Evolutionary conservation across 2,113 vertebrate species (phyloP).

Genomic region (Halichoerus grypus): DNA sequence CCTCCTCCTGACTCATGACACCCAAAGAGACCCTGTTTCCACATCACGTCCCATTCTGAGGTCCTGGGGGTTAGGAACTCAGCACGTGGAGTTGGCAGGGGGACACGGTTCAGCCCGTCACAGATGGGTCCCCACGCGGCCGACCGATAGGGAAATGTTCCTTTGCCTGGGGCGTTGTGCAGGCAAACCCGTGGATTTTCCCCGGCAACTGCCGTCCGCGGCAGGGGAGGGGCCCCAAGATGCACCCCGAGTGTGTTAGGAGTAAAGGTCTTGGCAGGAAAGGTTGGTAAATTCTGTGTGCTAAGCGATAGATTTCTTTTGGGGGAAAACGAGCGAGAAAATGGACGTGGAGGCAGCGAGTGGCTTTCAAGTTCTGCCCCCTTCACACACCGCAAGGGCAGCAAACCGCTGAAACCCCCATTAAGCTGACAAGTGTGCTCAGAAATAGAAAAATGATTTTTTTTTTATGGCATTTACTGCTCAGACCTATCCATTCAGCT

Average conservation of each 20-base stretch:
- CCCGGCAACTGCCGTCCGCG: fast-evolving
- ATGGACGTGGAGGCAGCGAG: fast-evolving
- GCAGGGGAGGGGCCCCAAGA: neutral
- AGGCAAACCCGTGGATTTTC: fast-evolving
- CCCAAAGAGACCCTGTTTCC: neutral
- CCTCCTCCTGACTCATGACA: neutral
- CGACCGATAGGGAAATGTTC: fast-evolving
- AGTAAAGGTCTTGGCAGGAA: neutral
- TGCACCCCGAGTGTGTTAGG: fast-evolving
- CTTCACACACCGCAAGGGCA: fast-evolving
- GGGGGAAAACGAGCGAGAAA: neutral
- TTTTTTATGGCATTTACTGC: slow-evolving; percentile 42
- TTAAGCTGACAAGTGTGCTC: neutral
- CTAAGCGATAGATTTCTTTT: neutral
- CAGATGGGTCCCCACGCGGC: fast-evolving
- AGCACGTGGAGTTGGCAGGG: fast-evolving
- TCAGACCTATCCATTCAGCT: neutral
- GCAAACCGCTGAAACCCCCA: neutral
- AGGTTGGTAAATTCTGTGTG: neutral
- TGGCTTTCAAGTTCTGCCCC: neutral
- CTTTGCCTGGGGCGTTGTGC: fast-evolving
- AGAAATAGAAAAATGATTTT: slow-evolving; percentile 25
- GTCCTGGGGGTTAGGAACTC: fast-evolving
- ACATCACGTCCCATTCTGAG: too few relatives aligned
- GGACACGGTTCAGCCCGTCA: fast-evolving